Conservation (phyloP, 1,140 invertebrate species). For the Agrilus planipennis region DNA sequence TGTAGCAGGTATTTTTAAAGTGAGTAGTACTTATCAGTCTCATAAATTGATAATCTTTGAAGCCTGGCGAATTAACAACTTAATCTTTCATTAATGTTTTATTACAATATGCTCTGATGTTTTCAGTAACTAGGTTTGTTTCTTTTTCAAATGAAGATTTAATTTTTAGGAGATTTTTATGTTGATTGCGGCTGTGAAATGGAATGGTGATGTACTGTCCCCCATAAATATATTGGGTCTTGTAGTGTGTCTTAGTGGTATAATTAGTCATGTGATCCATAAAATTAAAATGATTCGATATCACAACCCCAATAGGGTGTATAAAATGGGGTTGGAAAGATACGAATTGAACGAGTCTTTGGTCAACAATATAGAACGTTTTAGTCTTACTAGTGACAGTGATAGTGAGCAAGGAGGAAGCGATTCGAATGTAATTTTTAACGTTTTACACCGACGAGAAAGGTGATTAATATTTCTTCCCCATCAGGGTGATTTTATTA, state of each 20-base stretch:
- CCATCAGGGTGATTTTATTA: too few species aligned
- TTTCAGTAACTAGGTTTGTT: background rate
- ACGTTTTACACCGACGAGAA: conserved; percentile 27
- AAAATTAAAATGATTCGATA: conserved; percentile 41
- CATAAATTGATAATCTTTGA: background rate
- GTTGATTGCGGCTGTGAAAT: conserved; percentile 69
- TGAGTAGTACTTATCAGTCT: too few species aligned
- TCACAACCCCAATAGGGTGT: conserved; percentile 9
- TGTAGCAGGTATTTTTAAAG: conserved; percentile 94
- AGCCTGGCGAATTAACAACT: background rate
- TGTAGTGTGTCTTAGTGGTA: conserved; percentile 77
- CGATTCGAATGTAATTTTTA: conserved; percentile 30
- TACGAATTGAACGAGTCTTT: conserved; percentile 22
- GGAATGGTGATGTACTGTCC: conserved; percentile 76
- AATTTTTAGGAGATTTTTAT: conserved; percentile 79
- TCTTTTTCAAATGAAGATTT: conserved; percentile 11
- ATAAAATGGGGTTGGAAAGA: conserved; percentile 18
- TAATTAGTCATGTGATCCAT: conserved; percentile 73
- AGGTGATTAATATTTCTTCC: too few species aligned
- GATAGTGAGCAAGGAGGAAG: conserved; percentile 23
- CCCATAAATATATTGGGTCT: conserved; percentile 76
- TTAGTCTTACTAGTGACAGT: conserved; percentile 18
- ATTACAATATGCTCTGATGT: too few species aligned
- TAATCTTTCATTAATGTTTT: too few species aligned
- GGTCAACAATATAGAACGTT: conserved; percentile 15